Conservation (phyloP, 2,888 invertebrate species). For the Caenorhabditis zanzibari region DNA sequence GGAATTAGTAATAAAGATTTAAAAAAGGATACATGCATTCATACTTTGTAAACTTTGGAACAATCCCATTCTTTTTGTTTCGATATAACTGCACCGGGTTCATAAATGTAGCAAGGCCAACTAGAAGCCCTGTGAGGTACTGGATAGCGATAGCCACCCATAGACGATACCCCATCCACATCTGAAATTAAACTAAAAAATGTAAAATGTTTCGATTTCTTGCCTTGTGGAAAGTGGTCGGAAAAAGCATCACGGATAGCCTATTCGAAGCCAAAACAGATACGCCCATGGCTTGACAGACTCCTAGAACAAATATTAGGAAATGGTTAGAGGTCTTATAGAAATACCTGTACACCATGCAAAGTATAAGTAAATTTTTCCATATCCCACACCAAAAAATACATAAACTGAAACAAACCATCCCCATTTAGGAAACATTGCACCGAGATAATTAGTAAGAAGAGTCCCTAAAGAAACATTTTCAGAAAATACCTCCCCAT, state of each 20-base stretch:
- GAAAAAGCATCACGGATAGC: constrained; percentile 54
- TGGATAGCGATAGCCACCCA: constrained; percentile 52
- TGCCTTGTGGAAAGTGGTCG: constrained; percentile 48
- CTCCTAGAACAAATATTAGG: constrained; percentile 23
- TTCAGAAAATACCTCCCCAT: too few relatives aligned
- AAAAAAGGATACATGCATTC: not conserved
- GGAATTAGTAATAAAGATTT: not conserved
- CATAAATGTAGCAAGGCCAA: constrained; percentile 49
- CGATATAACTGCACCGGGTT: constrained; percentile 44
- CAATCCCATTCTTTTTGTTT: constrained; percentile 38
- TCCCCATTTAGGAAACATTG: constrained; percentile 60
- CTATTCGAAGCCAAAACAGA: constrained; percentile 57
- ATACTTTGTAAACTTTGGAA: constrained; percentile 59
- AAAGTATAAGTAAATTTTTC: constrained; percentile 51
- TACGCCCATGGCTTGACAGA: constrained; percentile 64
- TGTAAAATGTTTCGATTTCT: not conserved
- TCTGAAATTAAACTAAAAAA: constrained; percentile 32
- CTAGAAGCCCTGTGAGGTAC: constrained; percentile 30
- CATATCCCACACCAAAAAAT: constrained; percentile 30
- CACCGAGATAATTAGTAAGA: constrained; percentile 58
- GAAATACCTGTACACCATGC: constrained; percentile 56
- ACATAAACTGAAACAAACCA: constrained; percentile 42
- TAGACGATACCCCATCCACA: constrained; percentile 40
- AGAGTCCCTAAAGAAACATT: constrained; percentile 39
- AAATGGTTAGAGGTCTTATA: not conserved